Conservation (phyloP, 1,140 invertebrate species). For the Zaprionus vittiger region DNA sequence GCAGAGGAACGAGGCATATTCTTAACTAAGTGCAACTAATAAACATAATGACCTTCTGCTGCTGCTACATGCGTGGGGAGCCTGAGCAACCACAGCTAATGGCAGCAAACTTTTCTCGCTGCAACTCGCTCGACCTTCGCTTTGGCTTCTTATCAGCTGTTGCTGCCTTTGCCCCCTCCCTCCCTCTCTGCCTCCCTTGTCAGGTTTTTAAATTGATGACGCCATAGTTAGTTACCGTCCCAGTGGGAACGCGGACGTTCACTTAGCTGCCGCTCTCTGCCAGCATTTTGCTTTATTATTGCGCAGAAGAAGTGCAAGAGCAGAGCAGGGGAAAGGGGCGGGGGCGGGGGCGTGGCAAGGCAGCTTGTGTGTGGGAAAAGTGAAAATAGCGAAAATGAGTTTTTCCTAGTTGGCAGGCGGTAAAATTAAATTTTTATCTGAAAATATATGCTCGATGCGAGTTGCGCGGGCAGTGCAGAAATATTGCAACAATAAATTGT, state of each 20-base stretch:
- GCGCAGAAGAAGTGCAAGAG: not conserved
- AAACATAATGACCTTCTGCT: constrained; percentile 73
- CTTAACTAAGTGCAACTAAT: constrained; percentile 66
- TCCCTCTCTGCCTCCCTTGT: not conserved
- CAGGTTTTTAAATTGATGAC: constrained; percentile 76
- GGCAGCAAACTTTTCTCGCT: constrained; percentile 47
- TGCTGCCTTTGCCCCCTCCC: not conserved
- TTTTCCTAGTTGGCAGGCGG: constrained; percentile 65
- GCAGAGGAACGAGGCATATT: not conserved
- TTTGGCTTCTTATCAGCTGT: constrained; percentile 63
- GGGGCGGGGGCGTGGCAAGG: not conserved
- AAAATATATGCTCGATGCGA: constrained; percentile 38
- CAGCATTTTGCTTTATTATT: constrained; percentile 55
- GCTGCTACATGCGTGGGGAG: not conserved
- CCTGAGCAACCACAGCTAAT: constrained; percentile 40
- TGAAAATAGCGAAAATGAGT: constrained; percentile 67
- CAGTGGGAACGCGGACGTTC: constrained; percentile 6
- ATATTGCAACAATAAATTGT: constrained; percentile 68
- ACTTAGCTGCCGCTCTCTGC: constrained; percentile 31
- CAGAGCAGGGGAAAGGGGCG: not conserved
- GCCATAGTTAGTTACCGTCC: constrained; percentile 45
- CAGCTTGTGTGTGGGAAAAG: constrained; percentile 47
- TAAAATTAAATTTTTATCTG: constrained; percentile 67
- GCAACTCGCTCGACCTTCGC: constrained; percentile 26
- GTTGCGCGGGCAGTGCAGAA: constrained; percentile 6